Conservation (phyloP, 1,140 invertebrate species). For the Aphelinus atriplicis region DNA sequence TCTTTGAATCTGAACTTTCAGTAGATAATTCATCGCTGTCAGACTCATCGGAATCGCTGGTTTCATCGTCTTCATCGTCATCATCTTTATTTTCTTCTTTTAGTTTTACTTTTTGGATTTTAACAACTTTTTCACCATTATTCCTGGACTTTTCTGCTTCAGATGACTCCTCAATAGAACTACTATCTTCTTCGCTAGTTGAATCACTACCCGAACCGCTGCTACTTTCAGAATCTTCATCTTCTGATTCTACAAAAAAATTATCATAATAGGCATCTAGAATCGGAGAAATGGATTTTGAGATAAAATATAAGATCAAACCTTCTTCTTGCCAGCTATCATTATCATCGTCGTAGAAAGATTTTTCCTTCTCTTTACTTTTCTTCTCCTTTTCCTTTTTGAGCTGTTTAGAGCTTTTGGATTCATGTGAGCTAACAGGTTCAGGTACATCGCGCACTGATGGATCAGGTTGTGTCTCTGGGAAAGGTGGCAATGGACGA, state of each 20-base stretch:
- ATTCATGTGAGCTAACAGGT: conserved; percentile 48
- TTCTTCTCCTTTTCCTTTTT: conserved; percentile 56
- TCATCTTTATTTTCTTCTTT: conserved; percentile 46
- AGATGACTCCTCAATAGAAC: conserved; percentile 51
- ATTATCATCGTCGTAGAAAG: conserved; percentile 57
- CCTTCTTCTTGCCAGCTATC: conserved; percentile 53
- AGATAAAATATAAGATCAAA: conserved; percentile 34
- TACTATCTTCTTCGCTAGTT: conserved; percentile 54
- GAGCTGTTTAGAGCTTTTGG: conserved; percentile 44
- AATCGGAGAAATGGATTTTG: not conserved
- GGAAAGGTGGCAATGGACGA: conserved; percentile 88
- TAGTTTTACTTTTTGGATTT: conserved; percentile 9
- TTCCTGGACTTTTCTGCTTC: conserved; percentile 56
- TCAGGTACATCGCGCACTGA: conserved; percentile 81
- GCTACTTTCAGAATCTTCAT: conserved; percentile 50
- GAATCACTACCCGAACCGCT: conserved; percentile 31
- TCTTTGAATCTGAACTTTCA: conserved; percentile 55
- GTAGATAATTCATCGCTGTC: conserved; percentile 54
- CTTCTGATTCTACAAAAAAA: conserved; percentile 52
- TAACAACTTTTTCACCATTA: conserved; percentile 40
- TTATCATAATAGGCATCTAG: not conserved
- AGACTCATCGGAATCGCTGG: conserved; percentile 46
- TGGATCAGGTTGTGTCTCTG: conserved; percentile 79
- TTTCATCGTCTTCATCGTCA: conserved; percentile 43
- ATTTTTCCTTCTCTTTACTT: conserved; percentile 55